Evolutionary conservation across 2,888 invertebrate genomes (phyloP).

Genomic region (Pseudanteris insignis): DNA sequence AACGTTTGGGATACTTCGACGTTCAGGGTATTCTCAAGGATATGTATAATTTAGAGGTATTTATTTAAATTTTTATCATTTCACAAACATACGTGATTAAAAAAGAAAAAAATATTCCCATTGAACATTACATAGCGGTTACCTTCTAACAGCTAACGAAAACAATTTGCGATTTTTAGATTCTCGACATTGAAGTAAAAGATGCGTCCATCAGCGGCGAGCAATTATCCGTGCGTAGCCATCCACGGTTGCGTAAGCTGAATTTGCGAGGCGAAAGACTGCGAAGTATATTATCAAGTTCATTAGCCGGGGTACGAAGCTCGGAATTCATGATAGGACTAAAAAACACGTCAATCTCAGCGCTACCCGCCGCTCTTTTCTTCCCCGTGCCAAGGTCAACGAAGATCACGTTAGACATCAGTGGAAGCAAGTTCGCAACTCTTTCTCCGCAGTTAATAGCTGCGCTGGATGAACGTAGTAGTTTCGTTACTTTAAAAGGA

Average conservation of each 20-base stretch:
- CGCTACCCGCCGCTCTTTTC: conserved; percentile 82
- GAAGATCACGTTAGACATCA: conserved; percentile 79
- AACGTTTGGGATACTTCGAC: conserved; percentile 84
- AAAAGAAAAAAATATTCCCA: no score
- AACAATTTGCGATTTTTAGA: conserved; percentile 60
- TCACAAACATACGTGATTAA: no score
- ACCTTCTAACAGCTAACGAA: no score
- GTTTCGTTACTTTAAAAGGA: conserved; percentile 78
- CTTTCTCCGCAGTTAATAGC: conserved; percentile 81
- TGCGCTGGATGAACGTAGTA: conserved; percentile 83
- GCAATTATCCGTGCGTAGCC: conserved; percentile 80
- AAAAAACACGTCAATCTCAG: conserved; percentile 81
- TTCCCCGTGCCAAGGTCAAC: conserved; percentile 90
- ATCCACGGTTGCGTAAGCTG: conserved; percentile 79
- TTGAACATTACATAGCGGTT: no score
- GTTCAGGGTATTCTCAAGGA: conserved; percentile 84
- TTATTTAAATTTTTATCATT: no score
- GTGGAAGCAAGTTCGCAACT: conserved; percentile 80
- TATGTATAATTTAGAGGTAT: conserved; percentile 61
- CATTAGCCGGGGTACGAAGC: conserved; percentile 83
- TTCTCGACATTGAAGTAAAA: conserved; percentile 85
- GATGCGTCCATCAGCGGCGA: conserved; percentile 83
- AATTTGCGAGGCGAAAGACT: conserved; percentile 80
- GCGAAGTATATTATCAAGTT: conserved; percentile 82
- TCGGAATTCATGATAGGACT: conserved; percentile 77